Percentiles rank a stretch among this genome's conserved stretches.
phyloP scores from a whole-genome alignment of 2,888 invertebrate species.

The Drosophila neotestacea region DNA sequence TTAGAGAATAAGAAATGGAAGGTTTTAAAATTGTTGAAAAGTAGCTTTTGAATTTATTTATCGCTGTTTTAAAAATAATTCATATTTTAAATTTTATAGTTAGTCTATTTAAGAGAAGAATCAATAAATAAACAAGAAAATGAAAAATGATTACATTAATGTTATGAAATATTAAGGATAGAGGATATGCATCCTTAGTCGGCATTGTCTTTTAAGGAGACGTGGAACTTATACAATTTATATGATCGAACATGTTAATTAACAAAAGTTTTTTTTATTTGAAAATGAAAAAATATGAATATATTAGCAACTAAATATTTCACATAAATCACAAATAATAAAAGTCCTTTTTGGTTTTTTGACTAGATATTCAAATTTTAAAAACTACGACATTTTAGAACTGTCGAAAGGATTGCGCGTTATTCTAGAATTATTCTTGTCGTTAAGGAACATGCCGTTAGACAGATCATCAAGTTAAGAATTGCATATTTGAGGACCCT shows the following conservation, averaged over 20 bases:
- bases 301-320: background rate
- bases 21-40: no score
- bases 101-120: no score
- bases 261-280: background rate
- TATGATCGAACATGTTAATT: background rate
- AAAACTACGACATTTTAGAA: background rate
- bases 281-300: background rate
- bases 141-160: no score
- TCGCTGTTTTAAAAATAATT: no score
- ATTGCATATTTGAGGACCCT: slow-evolving; percentile 20
- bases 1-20: no score
- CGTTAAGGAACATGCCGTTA: slow-evolving; percentile 5
- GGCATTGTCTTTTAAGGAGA: no score
- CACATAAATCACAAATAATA: background rate
- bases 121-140: no score
- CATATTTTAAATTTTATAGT: no score
- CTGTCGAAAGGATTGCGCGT: background rate
- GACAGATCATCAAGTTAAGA: background rate
- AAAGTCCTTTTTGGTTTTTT: no score
- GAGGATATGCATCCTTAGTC: background rate
- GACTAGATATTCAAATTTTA: no score
- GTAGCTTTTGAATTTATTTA: no score
- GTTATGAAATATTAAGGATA: background rate
- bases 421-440: background rate
- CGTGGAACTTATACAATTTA: background rate